Evolutionary conservation across 2,113 vertebrate species (phyloP).

Genomic region (Alethe diademata): DNA sequence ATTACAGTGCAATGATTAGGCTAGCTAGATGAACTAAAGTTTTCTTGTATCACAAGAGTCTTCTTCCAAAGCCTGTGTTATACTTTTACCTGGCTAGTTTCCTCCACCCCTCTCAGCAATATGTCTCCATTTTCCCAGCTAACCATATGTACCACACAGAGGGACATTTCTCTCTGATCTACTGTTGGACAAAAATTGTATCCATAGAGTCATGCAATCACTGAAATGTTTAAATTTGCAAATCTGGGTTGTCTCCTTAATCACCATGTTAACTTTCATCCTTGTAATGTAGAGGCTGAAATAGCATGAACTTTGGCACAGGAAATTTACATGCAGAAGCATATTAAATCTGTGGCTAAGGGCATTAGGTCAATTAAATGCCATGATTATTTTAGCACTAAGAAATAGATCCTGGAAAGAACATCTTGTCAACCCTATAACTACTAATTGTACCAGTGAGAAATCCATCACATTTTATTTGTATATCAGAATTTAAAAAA

Average conservation of each 20-base stretch:
- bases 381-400: background rate
- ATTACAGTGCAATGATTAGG: background rate
- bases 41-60: background rate
- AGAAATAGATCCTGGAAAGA: background rate
- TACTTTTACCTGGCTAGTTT: background rate
- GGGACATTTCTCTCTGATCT: background rate
- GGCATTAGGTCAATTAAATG: background rate
- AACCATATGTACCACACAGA: background rate
- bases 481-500: background rate
- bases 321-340: rapidly evolving
- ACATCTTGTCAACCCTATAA: background rate
- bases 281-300: background rate
- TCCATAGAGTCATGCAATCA: background rate
- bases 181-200: background rate
- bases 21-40: background rate
- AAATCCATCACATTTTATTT: background rate
- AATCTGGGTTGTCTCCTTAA: background rate
- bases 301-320: background rate
- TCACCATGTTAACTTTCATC: background rate
- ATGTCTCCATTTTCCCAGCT: background rate
- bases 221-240: background rate
- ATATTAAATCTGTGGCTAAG: background rate
- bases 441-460: background rate
- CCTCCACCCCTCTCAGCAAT: background rate
- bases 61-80: background rate